phyloP scores from a whole-genome alignment of 92 coral and sea anemone species.

The Desmophyllum pertusum region DNA sequence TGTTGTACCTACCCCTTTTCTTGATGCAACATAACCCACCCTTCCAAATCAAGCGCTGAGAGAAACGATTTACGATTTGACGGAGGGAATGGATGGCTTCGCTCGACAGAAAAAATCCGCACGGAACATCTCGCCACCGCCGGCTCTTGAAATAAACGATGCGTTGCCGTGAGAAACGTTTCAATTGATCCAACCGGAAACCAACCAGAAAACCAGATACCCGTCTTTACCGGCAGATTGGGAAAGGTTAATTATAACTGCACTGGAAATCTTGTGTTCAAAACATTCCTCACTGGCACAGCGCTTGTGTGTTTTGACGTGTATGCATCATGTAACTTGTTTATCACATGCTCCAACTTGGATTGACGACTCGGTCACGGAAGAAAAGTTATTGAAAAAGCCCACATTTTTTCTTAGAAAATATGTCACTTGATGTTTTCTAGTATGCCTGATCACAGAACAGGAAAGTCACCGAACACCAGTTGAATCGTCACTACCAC shows the following conservation, averaged over 20 bases:
- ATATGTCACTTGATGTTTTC: background rate
- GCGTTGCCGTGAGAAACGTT: background rate
- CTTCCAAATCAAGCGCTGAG: background rate
- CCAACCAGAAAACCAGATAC: background rate
- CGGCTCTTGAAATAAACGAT: background rate
- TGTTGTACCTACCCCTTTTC: background rate
- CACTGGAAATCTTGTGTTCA: background rate
- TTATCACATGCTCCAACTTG: background rate
- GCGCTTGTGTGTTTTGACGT: background rate
- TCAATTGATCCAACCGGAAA: constrained; percentile 1
- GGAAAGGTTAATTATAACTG: background rate
- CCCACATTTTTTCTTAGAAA: background rate
- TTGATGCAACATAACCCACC: background rate
- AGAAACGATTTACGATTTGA: background rate
- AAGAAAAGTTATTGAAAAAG: background rate
- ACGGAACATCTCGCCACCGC: background rate
- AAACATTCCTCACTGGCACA: background rate
- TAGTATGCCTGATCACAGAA: constrained; percentile 7
- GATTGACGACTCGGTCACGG: background rate
- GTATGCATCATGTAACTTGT: background rate
- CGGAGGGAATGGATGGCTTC: background rate
- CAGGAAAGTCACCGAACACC: constrained; percentile 24
- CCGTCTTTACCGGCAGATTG: background rate
- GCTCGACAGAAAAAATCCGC: background rate
- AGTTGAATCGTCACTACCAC: background rate